Conservation (phyloP, 2,797 vertebrate genomes). For the Oryzias dopingdopingensis region DNA sequence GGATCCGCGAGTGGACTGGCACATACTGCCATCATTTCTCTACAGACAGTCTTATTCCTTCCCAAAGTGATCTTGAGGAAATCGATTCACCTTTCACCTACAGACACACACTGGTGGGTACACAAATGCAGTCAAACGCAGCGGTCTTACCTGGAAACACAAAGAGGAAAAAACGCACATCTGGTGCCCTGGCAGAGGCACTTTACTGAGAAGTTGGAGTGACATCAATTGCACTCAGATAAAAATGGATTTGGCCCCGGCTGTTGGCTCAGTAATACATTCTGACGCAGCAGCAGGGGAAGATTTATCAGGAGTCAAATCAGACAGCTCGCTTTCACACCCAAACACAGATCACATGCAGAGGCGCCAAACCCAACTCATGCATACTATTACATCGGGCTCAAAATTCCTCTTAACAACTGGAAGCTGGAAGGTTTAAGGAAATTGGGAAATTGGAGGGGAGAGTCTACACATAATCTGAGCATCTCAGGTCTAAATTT, state of each 20-base stretch:
- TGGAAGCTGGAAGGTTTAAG: constrained; percentile 45
- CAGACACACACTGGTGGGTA: constrained; percentile 30
- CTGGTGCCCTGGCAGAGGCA: constrained; percentile 41
- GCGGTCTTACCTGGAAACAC: constrained; percentile 9
- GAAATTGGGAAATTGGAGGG: constrained; percentile 39
- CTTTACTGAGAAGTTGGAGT: constrained; percentile 59
- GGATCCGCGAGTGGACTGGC: constrained; percentile 37
- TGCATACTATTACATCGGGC: constrained; percentile 58
- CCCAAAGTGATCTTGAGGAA: constrained; percentile 52
- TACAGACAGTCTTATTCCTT: constrained; percentile 46
- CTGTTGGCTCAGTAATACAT: constrained; percentile 63
- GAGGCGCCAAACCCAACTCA: constrained; percentile 50
- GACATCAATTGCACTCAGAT: constrained; percentile 67
- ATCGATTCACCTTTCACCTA: constrained; percentile 63
- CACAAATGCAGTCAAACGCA: constrained; percentile 27
- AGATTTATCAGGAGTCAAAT: constrained; percentile 70
- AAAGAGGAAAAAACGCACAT: constrained; percentile 36
- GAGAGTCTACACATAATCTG: not conserved
- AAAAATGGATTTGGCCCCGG: constrained; percentile 67
- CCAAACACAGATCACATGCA: constrained; percentile 55
- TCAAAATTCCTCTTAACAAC: constrained; percentile 57
- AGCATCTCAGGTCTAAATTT: too few relatives aligned
- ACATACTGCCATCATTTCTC: constrained; percentile 51
- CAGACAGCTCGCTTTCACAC: constrained; percentile 67
- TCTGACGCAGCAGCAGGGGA: constrained; percentile 52